Evolutionary conservation across 2,888 invertebrate genomes (phyloP).

Genomic region (Spisula solida): DNA sequence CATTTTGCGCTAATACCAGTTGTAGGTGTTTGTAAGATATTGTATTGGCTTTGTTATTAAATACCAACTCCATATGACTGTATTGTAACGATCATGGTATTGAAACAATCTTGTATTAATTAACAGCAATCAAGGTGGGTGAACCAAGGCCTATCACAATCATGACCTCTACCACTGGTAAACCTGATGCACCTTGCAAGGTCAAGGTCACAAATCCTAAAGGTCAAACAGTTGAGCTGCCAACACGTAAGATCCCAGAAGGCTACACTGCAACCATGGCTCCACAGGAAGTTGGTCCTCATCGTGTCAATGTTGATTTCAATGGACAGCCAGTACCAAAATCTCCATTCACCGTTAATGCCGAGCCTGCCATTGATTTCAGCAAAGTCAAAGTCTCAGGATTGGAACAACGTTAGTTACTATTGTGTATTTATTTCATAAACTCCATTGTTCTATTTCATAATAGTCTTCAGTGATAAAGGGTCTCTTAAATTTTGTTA

Average conservation of each 20-base stretch:
- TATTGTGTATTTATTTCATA: not conserved
- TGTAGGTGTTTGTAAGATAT: not conserved
- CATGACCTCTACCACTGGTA: slow-evolving; percentile 75
- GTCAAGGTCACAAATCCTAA: slow-evolving; percentile 83
- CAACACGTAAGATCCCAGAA: slow-evolving; percentile 93
- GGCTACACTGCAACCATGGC: slow-evolving; percentile 89
- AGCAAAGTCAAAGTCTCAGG: slow-evolving; percentile 80
- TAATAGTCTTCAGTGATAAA: not conserved
- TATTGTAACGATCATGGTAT: not conserved
- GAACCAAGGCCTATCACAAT: slow-evolving; percentile 70
- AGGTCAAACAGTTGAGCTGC: slow-evolving; percentile 91
- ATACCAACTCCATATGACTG: not conserved
- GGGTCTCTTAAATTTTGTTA: not conserved
- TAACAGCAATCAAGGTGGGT: slow-evolving; percentile 72
- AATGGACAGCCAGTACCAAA: slow-evolving; percentile 85
- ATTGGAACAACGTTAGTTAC: slow-evolving; percentile 88
- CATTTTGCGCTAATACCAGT: not conserved
- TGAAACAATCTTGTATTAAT: not conserved
- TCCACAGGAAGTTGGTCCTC: slow-evolving; percentile 86
- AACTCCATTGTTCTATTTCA: not conserved
- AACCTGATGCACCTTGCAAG: slow-evolving; percentile 73
- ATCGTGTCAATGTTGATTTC: slow-evolving; percentile 87
- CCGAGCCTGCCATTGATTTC: slow-evolving; percentile 91
- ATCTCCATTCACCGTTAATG: slow-evolving; percentile 85
- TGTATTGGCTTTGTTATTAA: not conserved